These are phyloP conservation scores for Spisula solida DNA, from an alignment of 2,888 invertebrate species.

Conservation along the genomic window DNA sequence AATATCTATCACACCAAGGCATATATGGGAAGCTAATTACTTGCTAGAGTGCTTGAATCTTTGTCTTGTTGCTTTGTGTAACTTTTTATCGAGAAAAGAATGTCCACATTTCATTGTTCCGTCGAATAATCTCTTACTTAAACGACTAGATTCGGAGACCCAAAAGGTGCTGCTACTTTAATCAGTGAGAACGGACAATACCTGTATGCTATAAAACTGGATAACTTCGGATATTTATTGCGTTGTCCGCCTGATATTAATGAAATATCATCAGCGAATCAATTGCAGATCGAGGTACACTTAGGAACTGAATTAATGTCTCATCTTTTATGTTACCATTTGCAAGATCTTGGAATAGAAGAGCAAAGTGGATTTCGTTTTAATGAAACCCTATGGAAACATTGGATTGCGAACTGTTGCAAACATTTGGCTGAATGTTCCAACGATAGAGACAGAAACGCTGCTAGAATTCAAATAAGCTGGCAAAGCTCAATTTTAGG, in stretches of 20 bases:
- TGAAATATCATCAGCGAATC: not conserved
- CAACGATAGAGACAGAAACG: not conserved
- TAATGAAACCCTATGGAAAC: not conserved
- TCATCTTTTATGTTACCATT: not conserved
- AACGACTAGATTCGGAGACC: not conserved
- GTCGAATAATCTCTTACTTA: not conserved
- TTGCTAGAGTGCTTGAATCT: not conserved
- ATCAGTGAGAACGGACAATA: not conserved
- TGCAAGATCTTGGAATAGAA: not conserved
- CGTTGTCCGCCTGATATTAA: not conserved
- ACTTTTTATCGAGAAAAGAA: not conserved
- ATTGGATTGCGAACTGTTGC: not conserved
- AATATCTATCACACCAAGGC: not conserved
- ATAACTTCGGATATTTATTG: not conserved
- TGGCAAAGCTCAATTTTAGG: not conserved
- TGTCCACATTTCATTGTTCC: slow-evolving; percentile 31
- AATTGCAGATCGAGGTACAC: not conserved
- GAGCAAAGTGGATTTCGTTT: not conserved
- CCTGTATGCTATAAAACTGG: not conserved
- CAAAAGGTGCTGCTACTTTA: not conserved
- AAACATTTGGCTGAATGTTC: not conserved
- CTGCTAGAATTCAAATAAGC: not conserved
- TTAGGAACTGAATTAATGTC: not conserved
- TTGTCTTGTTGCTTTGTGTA: not conserved
- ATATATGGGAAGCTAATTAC: slow-evolving; percentile 13